Conservation (phyloP, 37 sponge, comb jelly and placozoan genomes). For the Ephydatia muelleri region DNA sequence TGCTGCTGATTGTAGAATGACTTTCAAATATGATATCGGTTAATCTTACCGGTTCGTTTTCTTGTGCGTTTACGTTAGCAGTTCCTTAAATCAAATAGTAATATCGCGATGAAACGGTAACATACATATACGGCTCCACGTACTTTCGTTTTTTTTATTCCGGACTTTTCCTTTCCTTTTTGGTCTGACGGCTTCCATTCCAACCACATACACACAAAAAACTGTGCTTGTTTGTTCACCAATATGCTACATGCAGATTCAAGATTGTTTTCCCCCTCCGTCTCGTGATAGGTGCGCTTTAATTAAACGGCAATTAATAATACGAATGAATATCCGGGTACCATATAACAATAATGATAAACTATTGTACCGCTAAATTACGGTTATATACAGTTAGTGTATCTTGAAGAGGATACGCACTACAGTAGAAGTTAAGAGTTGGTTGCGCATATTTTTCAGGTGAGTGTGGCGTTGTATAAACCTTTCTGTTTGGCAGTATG, state of each 20-base stretch:
- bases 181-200: constrained; percentile 34
- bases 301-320: background rate
- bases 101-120: background rate
- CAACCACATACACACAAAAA: background rate
- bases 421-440: background rate
- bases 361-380: background rate
- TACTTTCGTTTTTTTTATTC: constrained; percentile 7
- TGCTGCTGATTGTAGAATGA: too few species aligned
- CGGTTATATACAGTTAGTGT: background rate
- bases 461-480: too few species aligned
- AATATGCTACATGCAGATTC: background rate
- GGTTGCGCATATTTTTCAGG: too few species aligned
- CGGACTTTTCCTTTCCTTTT: constrained; percentile 19
- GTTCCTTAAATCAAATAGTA: background rate
- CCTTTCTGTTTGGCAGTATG: too few species aligned
- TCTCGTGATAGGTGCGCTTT: background rate
- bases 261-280: background rate
- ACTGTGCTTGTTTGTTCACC: background rate
- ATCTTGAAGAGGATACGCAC: background rate
- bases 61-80: background rate
- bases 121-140: background rate
- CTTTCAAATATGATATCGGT: background rate
- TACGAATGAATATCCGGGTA: background rate
- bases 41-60: background rate
- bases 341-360: too few species aligned